Conservation (phyloP, 2,797 vertebrate species). For the Cossypha dichroa region DNA sequence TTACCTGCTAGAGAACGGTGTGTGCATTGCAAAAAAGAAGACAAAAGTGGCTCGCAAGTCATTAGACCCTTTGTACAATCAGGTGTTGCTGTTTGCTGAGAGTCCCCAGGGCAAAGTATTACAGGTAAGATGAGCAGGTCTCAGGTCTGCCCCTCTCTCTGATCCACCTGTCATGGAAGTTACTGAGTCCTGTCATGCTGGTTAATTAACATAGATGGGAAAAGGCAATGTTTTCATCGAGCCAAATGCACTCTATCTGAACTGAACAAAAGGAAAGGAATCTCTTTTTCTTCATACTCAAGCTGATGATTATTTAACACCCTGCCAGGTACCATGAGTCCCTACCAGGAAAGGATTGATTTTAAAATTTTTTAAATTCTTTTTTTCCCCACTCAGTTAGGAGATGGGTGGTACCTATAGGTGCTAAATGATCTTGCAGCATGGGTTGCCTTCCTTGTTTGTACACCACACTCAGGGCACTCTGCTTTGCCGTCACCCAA, state of each 20-base stretch:
- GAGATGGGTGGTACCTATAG: neutral
- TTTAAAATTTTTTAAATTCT: neutral
- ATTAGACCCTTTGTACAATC: constrained; percentile 95
- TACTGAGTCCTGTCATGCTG: neutral
- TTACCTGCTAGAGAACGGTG: constrained; percentile 93
- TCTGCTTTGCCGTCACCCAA: neutral
- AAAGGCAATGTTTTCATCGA: neutral
- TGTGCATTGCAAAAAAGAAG: constrained; percentile 96
- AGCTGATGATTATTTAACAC: neutral
- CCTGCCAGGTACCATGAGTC: neutral
- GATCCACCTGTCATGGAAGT: neutral
- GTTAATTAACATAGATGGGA: neutral
- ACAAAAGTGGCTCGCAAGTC: constrained; percentile 96
- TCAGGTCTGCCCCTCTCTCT: neutral
- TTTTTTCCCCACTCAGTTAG: neutral
- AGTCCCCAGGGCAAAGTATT: constrained; percentile 96
- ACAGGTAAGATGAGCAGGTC: constrained; percentile 82
- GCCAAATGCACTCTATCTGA: neutral
- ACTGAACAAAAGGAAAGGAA: neutral
- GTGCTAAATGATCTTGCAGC: neutral
- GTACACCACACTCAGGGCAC: neutral
- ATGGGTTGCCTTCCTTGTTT: neutral
- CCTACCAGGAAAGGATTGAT: neutral
- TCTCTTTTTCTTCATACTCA: neutral
- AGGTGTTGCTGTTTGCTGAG: constrained; percentile 94